Evolutionary conservation across 2,888 invertebrate species (phyloP), one percentile per base, ranked within the genome.

Genomic region (Masnerella sp.): DNA sequence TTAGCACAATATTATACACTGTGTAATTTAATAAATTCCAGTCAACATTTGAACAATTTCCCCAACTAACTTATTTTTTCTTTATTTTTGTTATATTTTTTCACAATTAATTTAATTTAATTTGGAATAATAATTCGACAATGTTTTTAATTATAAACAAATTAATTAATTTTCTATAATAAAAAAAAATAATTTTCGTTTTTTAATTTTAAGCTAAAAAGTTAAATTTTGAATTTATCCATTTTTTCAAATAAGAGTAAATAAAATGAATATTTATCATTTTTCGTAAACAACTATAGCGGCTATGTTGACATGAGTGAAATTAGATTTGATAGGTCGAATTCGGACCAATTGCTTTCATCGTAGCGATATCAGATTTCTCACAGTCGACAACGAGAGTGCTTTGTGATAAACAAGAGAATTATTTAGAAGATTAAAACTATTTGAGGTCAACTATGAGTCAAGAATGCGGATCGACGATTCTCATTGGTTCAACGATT

Each of bases 361-460:
- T 49, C 49, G 32, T 18, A 25, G 5, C n/a, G 11, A 5, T 49
- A 49, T 49, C 49, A 49, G 49, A 49, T 49, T 49, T 49, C 49
- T 49, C 49, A 49, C 32, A 18, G 32, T 11, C 32, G 49, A 32
- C 17, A 12, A 43, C 11, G 22, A 25, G 49, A 18, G 49, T 32
- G 49, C 49, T 49, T 49, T 32, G 18, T 32, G 49, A 49, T 49
- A 30, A 49, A 49, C 49, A 49, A 49, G 18, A 9, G 49, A 49
- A 49, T 49, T 49, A 49, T 49, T 32, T 49, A 15, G 49, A 18
- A 42, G 42, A 42, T 42, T 42, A 42, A 42, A 42, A 20, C 11
- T 42, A 42, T 42, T 42, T 42, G 20, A 11, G 42, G 42, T 42
- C 42, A 42, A 42, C 42, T 42, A 5, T 20, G 20, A 42, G 20